Conservation (phyloP, 2,113 vertebrate genomes). For the Microcebus lehilahytsara region DNA sequence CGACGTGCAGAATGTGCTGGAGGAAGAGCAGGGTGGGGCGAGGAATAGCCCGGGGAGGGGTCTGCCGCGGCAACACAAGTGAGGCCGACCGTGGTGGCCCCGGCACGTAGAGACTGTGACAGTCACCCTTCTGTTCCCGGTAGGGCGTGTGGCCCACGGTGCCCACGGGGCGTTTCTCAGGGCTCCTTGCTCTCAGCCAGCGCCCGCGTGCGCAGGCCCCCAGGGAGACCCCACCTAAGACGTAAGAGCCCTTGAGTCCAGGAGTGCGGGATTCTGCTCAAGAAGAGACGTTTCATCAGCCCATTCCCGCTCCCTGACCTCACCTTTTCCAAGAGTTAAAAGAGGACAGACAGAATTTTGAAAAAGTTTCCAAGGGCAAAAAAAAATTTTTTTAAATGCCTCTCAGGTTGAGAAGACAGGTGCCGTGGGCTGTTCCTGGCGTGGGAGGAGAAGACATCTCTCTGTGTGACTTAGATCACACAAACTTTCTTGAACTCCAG, state of each 20-base stretch:
- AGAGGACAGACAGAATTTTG: not conserved
- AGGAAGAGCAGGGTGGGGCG: not conserved
- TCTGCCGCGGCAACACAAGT: no score
- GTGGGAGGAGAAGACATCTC: slow-evolving; percentile 69
- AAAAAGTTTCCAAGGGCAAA: slow-evolving; percentile 58
- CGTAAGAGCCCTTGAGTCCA: accelerated
- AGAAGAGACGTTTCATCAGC: not conserved
- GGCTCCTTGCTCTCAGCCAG: no score
- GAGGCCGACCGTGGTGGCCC: no score
- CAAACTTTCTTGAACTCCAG: slow-evolving; percentile 85
- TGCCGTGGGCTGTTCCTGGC: slow-evolving; percentile 66
- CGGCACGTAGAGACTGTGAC: no score
- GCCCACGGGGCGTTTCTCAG: no score
- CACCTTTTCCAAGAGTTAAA: not conserved
- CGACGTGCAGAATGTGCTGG: not conserved
- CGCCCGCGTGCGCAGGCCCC: no score
- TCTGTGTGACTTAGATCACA: slow-evolving; percentile 79
- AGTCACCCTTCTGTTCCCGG: no score
- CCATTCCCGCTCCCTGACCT: not conserved
- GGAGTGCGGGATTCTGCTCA: not conserved
- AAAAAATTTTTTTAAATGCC: slow-evolving; percentile 46
- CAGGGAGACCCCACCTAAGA: not conserved
- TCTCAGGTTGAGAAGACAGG: slow-evolving; percentile 70
- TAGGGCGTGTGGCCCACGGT: no score
- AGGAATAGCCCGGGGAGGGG: not conserved